Conservation (phyloP, 2,888 invertebrate genomes). For the Anticlea derivata region DNA sequence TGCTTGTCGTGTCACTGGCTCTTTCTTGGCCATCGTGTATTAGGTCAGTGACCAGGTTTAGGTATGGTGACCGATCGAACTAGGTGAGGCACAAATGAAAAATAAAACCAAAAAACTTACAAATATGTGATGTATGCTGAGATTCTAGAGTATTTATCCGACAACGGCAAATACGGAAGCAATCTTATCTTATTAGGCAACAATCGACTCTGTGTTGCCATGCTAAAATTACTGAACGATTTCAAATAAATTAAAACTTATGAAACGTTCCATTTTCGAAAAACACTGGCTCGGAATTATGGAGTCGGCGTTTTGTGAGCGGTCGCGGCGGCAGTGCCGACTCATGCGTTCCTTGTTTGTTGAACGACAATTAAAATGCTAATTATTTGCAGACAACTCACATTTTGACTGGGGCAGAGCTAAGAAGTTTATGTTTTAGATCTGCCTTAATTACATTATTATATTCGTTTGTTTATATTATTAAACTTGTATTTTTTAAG, state of each 20-base stretch:
- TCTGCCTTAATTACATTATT: not conserved
- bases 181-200: no score
- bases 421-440: slow-evolving; percentile 36
- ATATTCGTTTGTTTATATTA: no score
- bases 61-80: no score
- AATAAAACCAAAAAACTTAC: no score
- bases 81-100: no score
- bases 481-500: no score
- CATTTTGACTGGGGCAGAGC: slow-evolving; percentile 47
- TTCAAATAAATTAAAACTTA: slow-evolving; percentile 15
- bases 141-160: no score
- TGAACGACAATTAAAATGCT: slow-evolving; percentile 68
- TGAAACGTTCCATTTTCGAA: slow-evolving; percentile 17
- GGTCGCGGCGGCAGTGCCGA: slow-evolving; percentile 20
- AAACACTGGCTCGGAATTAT: slow-evolving; percentile 42
- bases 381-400: slow-evolving; percentile 68
- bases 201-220: not conserved
- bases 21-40: no score
- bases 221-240: not conserved
- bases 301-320: slow-evolving; percentile 45
- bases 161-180: no score
- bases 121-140: no score
- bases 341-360: slow-evolving; percentile 51
- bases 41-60: no score
- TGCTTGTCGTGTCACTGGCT: no score